phyloP scores from a whole-genome alignment of 2,888 invertebrate genomes.

The Bombylius major region DNA sequence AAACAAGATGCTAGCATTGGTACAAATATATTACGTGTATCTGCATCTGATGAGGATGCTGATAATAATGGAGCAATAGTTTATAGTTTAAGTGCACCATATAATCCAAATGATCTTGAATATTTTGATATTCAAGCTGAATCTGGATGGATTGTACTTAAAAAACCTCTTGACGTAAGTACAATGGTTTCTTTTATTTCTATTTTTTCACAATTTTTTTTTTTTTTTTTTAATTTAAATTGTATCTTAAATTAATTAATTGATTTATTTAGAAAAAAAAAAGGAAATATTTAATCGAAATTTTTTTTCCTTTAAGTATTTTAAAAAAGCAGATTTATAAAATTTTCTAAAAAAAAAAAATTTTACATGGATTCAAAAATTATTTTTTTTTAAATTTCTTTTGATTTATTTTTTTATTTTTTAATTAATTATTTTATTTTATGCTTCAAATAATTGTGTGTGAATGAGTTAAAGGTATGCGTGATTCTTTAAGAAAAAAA shows the following conservation, averaged over 20 bases:
- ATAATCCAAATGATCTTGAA: slow-evolving; percentile 78
- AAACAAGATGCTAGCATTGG: slow-evolving; percentile 94
- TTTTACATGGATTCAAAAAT: not conserved
- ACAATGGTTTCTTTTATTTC: slow-evolving; percentile 23
- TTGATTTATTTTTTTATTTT: no score
- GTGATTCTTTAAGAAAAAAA: no score
- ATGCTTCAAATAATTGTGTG: no score
- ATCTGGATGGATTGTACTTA: slow-evolving; percentile 93
- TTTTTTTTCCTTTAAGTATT: no score
- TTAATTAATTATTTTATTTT: no score
- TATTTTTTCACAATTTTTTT: not conserved
- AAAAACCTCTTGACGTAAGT: slow-evolving; percentile 95
- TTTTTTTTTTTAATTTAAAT: slow-evolving; percentile 14
- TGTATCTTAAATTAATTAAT: not conserved
- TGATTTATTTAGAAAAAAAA: not conserved
- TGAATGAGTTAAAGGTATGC: no score
- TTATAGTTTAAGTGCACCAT: slow-evolving; percentile 80
- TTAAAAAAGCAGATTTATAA: no score
- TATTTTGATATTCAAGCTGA: slow-evolving; percentile 95
- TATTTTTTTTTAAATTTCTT: slow-evolving; percentile 2
- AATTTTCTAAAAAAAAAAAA: not conserved
- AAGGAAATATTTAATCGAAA: no score
- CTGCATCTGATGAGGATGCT: slow-evolving; percentile 93
- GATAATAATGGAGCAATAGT: slow-evolving; percentile 93
- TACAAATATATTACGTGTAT: slow-evolving; percentile 85